phyloP scores from a whole-genome alignment of 2,113 vertebrate species.

The Phalacrocorax aristotelis region DNA sequence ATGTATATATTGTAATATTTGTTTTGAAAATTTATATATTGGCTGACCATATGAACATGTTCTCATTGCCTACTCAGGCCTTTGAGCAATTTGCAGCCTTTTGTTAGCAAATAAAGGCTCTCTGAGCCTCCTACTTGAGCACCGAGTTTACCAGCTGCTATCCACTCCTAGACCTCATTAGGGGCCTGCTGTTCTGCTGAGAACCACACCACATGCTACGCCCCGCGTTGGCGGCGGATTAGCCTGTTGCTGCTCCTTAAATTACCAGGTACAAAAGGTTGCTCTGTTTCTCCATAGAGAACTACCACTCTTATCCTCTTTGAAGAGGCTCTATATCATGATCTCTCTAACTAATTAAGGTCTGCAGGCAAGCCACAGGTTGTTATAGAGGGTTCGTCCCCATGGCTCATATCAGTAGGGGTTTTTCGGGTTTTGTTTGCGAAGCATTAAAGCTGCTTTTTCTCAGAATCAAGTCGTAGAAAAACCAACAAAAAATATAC shows the following conservation, averaged over 20 bases:
- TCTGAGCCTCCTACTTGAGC: conserved; percentile 88
- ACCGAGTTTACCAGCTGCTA: conserved; percentile 99
- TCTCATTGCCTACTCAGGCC: conserved; percentile 95
- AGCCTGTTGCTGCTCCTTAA: conserved; percentile 87
- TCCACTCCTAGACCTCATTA: conserved; percentile 96
- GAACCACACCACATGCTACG: conserved; percentile 98
- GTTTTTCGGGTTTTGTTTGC: background rate
- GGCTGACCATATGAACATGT: conserved; percentile 93
- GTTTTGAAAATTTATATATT: conserved; percentile 76
- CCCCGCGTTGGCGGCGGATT: conserved; percentile 80
- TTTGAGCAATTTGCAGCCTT: conserved; percentile 99
- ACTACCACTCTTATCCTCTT: conserved; percentile 72
- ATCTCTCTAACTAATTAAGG: conserved; percentile 84
- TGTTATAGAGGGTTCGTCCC: conserved; percentile 64
- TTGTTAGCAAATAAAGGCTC: conserved; percentile 95
- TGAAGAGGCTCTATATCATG: conserved; percentile 82
- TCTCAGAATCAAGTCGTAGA: conserved; percentile 23
- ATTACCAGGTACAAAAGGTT: conserved; percentile 85
- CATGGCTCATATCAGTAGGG: conserved; percentile 39
- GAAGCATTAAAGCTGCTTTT: conserved; percentile 50
- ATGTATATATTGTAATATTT: conserved; percentile 75
- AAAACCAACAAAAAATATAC: background rate
- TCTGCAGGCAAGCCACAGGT: conserved; percentile 78
- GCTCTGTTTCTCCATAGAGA: conserved; percentile 74
- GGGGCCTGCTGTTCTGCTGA: conserved; percentile 95